These are phyloP conservation scores for Gymnocheta viridis DNA, from an alignment of 2,888 invertebrate genomes.

Conservation along the genomic window DNA sequence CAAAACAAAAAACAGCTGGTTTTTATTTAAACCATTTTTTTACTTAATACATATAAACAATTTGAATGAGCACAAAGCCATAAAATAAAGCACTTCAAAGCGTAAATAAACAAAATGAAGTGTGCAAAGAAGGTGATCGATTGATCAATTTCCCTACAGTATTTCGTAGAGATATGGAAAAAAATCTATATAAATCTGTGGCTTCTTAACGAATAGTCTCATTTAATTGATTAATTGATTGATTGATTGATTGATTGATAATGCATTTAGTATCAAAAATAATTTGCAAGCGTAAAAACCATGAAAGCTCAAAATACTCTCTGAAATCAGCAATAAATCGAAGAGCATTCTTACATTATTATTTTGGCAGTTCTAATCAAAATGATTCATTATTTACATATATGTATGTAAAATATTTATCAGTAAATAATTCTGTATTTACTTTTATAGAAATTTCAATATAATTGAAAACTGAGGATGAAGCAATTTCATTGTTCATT, in stretches of 20 bases:
- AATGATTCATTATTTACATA: background rate
- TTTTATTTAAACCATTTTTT: conserved; percentile 2
- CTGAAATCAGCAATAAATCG: too few species aligned
- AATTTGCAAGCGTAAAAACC: too few species aligned
- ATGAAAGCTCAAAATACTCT: too few species aligned
- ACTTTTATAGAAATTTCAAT: background rate
- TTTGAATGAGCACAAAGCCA: conserved; percentile 8
- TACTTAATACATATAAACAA: conserved; percentile 18
- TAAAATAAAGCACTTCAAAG: conserved; percentile 6
- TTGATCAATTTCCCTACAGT: background rate
- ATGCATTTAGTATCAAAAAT: too few species aligned
- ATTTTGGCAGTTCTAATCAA: background rate
- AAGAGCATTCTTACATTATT: too few species aligned
- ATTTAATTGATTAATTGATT: too few species aligned
- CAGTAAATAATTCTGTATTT: conserved; percentile 4
- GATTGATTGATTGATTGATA: too few species aligned
- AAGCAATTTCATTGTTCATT: conserved; percentile 23
- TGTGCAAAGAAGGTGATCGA: background rate
- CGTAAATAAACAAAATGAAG: conserved; percentile 3
- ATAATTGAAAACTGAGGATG: background rate
- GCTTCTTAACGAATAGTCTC: too few species aligned
- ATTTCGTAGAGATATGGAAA: background rate
- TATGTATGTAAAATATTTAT: background rate
- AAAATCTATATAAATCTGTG: too few species aligned
- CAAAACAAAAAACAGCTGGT: conserved; percentile 71